A percentile compares a stretch with the other conserved stretches of the same genome.
These are phyloP conservation scores for Brassicogethes aeneus DNA, from an alignment of 2,888 invertebrate genomes.

Conservation along the genomic window DNA sequence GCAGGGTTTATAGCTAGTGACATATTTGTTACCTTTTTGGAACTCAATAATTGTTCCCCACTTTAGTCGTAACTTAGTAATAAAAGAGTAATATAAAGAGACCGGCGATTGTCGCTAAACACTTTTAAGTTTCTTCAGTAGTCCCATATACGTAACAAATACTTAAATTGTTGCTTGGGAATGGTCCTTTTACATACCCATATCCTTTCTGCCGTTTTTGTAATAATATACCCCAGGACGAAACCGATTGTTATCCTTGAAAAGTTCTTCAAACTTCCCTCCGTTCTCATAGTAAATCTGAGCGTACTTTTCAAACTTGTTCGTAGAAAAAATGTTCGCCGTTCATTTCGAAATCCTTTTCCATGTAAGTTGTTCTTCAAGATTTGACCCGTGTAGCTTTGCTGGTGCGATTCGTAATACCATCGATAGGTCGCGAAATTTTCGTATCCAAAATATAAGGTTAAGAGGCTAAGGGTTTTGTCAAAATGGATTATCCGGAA, in stretches of 20 bases:
- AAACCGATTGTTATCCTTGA: conserved; percentile 44
- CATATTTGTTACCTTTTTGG: too few relatives aligned
- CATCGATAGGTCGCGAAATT: background rate
- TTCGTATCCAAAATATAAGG: too few relatives aligned
- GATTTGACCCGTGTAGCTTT: conserved; percentile 42
- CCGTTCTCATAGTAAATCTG: conserved; percentile 44
- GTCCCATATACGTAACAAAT: too few relatives aligned
- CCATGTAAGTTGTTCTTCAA: conserved; percentile 45
- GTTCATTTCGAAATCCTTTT: conserved; percentile 33
- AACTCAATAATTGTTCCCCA: too few relatives aligned
- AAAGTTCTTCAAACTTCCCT: conserved; percentile 44
- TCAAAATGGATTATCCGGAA: too few relatives aligned
- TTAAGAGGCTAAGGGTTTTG: too few relatives aligned
- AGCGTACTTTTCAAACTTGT: conserved; percentile 48
- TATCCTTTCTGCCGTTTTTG: conserved; percentile 41
- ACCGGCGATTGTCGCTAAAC: too few relatives aligned
- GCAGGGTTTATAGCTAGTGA: too few relatives aligned
- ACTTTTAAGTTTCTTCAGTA: too few relatives aligned
- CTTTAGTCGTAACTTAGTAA: too few relatives aligned
- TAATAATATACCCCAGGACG: conserved; percentile 49
- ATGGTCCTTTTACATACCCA: conserved; percentile 49
- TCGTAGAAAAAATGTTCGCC: conserved; percentile 41
- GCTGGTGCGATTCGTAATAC: conserved; percentile 15
- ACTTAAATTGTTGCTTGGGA: too few relatives aligned
- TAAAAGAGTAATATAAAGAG: too few relatives aligned